phyloP scores from a whole-genome alignment of 2,113 vertebrate genomes.

The Morone saxatilis region DNA sequence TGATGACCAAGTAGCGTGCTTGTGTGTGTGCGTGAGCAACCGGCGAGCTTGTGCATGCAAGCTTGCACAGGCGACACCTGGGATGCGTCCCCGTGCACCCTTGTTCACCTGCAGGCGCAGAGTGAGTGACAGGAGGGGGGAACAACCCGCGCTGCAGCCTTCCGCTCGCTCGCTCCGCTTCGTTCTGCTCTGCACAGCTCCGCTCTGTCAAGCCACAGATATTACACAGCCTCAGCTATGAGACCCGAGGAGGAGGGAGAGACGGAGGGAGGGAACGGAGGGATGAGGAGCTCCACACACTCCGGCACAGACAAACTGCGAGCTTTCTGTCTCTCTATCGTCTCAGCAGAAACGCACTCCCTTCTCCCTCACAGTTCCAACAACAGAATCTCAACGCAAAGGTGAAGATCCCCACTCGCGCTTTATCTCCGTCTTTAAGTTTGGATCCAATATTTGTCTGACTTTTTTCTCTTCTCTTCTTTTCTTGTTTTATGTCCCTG shows the following conservation, averaged over 20 bases:
- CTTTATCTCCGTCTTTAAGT: conserved; percentile 63
- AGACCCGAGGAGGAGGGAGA: conserved; percentile 70
- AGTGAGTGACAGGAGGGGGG: conserved; percentile 51
- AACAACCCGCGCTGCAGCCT: conserved; percentile 68
- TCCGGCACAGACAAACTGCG: conserved; percentile 64
- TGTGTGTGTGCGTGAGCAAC: neutral
- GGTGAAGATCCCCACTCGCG: conserved; percentile 46
- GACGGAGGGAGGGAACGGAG: conserved; percentile 61
- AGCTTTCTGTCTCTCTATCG: conserved; percentile 70
- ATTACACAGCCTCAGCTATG: conserved; percentile 67
- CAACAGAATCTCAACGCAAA: conserved; percentile 27
- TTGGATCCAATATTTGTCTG: conserved; percentile 57
- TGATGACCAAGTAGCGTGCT: conserved; percentile 53
- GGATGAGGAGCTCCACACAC: conserved; percentile 66
- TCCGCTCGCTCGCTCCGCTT: conserved; percentile 57
- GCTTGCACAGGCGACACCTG: conserved; percentile 55
- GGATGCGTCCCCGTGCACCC: conserved; percentile 57
- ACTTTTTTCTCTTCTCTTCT: conserved; percentile 33
- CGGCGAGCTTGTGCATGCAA: conserved; percentile 1
- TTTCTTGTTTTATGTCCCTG: conserved; percentile 23
- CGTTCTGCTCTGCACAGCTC: conserved; percentile 67
- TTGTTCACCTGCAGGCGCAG: conserved; percentile 71
- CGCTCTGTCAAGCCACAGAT: conserved; percentile 74
- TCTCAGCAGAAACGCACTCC: conserved; percentile 41
- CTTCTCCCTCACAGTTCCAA: conserved; percentile 45